A percentile compares a stretch with the other conserved stretches of the same genome.
These are phyloP conservation scores for Sitophilus oryzae DNA, from an alignment of 1,140 invertebrate species.

Conservation along the genomic window DNA sequence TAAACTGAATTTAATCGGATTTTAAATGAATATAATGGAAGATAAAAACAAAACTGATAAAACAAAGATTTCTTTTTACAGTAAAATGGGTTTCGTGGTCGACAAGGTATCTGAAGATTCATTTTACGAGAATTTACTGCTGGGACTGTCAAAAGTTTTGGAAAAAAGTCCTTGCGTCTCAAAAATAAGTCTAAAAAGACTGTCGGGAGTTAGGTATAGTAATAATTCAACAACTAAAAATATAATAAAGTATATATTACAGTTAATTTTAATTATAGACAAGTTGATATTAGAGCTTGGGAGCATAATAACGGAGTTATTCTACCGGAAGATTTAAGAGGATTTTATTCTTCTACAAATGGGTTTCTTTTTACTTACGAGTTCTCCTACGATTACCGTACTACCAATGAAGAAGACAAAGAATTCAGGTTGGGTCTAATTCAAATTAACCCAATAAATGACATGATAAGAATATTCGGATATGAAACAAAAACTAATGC, in stretches of 20 bases:
- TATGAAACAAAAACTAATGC: slow-evolving; percentile 27
- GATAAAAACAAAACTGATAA: slow-evolving; percentile 2
- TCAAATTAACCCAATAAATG: slow-evolving; percentile 33
- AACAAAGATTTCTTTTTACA: slow-evolving; percentile 14
- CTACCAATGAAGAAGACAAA: slow-evolving; percentile 12
- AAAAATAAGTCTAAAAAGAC: slow-evolving; percentile 59
- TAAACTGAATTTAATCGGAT: too few relatives aligned
- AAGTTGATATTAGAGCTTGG: slow-evolving; percentile 63
- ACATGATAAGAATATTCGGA: slow-evolving; percentile 27
- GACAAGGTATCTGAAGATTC: slow-evolving; percentile 63
- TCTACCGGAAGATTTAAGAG: slow-evolving; percentile 75
- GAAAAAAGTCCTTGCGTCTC: slow-evolving; percentile 57
- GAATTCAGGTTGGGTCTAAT: slow-evolving; percentile 27
- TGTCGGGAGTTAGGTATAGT: slow-evolving; percentile 12
- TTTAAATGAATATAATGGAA: too few relatives aligned
- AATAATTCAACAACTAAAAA: too few relatives aligned
- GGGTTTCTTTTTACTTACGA: slow-evolving; percentile 70
- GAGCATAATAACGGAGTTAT: slow-evolving; percentile 72
- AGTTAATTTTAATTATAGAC: slow-evolving; percentile 17
- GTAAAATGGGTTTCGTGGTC: slow-evolving; percentile 49
- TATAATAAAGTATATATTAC: not conserved
- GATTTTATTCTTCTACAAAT: slow-evolving; percentile 83
- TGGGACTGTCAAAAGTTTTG: slow-evolving; percentile 62
- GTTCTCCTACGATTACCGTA: slow-evolving; percentile 29
- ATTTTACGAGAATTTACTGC: slow-evolving; percentile 70